A percentile compares a stretch with the other conserved stretches of the same genome.
Evolutionary conservation across 92 coral and sea anemone genomes (phyloP).

Genomic region (Palythoa grandiflora): DNA sequence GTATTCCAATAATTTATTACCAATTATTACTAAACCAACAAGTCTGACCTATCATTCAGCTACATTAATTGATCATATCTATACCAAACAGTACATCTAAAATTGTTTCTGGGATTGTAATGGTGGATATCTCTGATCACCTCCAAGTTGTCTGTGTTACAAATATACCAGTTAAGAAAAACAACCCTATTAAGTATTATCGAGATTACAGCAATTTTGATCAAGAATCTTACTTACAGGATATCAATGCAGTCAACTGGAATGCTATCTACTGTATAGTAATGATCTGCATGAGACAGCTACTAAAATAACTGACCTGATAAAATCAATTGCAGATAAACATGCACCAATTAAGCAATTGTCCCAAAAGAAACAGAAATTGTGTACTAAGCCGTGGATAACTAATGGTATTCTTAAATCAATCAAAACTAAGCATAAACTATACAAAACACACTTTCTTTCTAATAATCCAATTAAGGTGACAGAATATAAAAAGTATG

Average conservation of each 20-base stretch:
- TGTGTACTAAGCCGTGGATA: too few relatives aligned
- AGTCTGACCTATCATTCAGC: constrained; percentile 64
- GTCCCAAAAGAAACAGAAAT: too few relatives aligned
- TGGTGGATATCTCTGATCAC: background rate
- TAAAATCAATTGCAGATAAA: too few relatives aligned
- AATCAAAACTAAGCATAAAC: too few relatives aligned
- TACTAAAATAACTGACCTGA: constrained; percentile 5
- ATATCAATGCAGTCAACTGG: constrained; percentile 15
- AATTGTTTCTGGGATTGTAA: constrained; percentile 51
- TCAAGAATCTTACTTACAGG: constrained; percentile 45
- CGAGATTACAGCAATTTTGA: constrained; percentile 50
- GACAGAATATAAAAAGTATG: too few relatives aligned
- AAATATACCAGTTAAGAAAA: constrained; percentile 35
- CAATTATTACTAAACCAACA: constrained; percentile 51
- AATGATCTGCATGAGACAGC: constrained; percentile 15
- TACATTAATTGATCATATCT: background rate
- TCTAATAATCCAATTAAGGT: too few relatives aligned
- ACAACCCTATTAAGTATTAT: constrained; percentile 29
- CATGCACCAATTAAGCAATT: too few relatives aligned
- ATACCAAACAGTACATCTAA: background rate
- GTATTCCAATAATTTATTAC: constrained; percentile 28
- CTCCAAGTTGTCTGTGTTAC: constrained; percentile 49
- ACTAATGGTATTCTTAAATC: too few relatives aligned
- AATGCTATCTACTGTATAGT: too few relatives aligned
- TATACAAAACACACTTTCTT: too few relatives aligned